phyloP scores from a whole-genome alignment of 2,797 vertebrate genomes.

The Trichosurus vulpecula region DNA sequence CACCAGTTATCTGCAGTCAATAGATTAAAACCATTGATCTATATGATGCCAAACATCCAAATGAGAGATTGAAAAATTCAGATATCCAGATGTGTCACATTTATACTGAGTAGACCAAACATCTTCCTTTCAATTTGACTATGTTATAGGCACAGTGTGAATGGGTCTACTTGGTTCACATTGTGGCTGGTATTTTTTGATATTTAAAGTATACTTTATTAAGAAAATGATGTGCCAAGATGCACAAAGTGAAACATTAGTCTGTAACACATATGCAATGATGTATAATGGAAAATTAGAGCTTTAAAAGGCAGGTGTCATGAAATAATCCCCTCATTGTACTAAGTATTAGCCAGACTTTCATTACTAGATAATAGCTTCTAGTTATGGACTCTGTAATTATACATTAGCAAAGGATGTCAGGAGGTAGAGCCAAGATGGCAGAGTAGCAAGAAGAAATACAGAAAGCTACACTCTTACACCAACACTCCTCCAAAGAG shows the following conservation, averaged over 20 bases:
- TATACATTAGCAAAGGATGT: neutral
- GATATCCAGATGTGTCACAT: neutral
- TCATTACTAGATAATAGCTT: neutral
- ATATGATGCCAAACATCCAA: neutral
- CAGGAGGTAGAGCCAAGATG: neutral
- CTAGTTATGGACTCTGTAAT: neutral
- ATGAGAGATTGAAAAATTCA: neutral
- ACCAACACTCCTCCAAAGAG: neutral
- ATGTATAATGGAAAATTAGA: neutral
- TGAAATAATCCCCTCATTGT: neutral
- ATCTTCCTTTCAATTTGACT: neutral
- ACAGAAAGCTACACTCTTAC: neutral
- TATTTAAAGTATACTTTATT: neutral
- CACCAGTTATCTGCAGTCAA: neutral
- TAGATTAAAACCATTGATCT: neutral
- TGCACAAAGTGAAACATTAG: neutral
- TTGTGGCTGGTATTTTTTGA: neutral
- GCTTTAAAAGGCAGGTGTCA: neutral
- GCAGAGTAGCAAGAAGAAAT: neutral
- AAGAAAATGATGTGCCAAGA: neutral
- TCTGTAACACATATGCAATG: neutral
- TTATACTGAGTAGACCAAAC: neutral
- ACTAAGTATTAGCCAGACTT: neutral
- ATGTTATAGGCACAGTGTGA: neutral
- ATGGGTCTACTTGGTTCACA: neutral